Base-by-base conservation (phyloP, 2,113 vertebrate species). In the Zingel zingel region DNA sequence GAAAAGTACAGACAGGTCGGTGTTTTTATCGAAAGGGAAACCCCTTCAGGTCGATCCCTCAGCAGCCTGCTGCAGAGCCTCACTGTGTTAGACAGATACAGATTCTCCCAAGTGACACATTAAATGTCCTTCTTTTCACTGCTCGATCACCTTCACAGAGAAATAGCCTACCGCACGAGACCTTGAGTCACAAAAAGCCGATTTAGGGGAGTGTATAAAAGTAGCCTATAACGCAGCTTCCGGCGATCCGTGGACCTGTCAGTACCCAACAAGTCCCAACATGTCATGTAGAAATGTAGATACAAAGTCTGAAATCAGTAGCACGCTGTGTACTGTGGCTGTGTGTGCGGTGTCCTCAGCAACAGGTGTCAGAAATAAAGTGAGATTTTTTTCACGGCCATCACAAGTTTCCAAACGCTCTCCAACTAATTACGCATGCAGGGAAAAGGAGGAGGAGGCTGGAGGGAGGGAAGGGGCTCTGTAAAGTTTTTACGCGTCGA, bases 351-450 rank as follows among this genome's bases (percentile, higher is more conserved):
- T 79, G 85, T 62, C 71, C 66, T 80, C 85, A 43, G 88, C 87
- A 93, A 91, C 93, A 94, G 91, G 93, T 94, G 93, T 91, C 87
- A 81, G 83, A 48, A 84, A 73, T 30, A 77, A 84, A 86, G 74
- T 69, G 62, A 70, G 76, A 77, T 25, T 83, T 79, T 39, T 58
- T 82, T 66, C 87, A 77, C 59, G 27, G 63, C 21, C 86, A 89
- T 90, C 84, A 43, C 74, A 88, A 89, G 67, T 87, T 86, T 90
- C 78, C 69, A 75, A 83, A 86, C n/a, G 61, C 74, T 66, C 79
- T 64, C 74, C 74, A 74, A 67, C 47, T 76, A 78, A 81, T 91
- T 80, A 77, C 63, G 71, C 88, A 74, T 86, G 57, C 59, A 33
- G 48, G 25, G 67, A 9, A 64, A 19, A 51, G 2, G 5, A 43